Conservation (phyloP, 2,888 invertebrate genomes). For the Drosophila maculinotata region DNA sequence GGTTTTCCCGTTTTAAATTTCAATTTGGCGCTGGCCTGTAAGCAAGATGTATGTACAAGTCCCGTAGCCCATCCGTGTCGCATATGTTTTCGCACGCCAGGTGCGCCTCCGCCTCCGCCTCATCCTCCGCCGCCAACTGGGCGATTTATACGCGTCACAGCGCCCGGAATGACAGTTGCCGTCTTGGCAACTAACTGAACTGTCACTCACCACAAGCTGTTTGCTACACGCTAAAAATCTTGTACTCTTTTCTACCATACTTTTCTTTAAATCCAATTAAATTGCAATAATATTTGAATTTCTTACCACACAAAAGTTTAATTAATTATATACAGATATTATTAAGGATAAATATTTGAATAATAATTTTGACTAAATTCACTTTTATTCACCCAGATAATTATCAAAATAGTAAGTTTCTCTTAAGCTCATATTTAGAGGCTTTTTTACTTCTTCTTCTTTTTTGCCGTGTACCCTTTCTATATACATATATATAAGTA, state of each 20-base stretch:
- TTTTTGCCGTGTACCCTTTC: neutral
- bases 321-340: too few species aligned
- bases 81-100: conserved; percentile 61
- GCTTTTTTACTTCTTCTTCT: too few species aligned
- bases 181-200: conserved; percentile 75
- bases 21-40: conserved; percentile 78
- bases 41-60: conserved; percentile 73
- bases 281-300: too few species aligned
- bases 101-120: conserved; percentile 50
- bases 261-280: too few species aligned
- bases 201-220: conserved; percentile 70
- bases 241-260: neutral
- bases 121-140: conserved; percentile 34
- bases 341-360: too few species aligned
- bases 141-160: conserved; percentile 81
- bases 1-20: conserved; percentile 82
- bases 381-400: too few species aligned
- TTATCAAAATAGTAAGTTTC: too few species aligned
- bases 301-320: too few species aligned
- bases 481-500: too few species aligned
- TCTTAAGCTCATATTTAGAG: too few species aligned
- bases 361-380: too few species aligned
- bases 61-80: conserved; percentile 21
- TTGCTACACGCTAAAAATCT: neutral
- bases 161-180: conserved; percentile 58